Percentiles rank a stretch among this genome's conserved stretches.
Conservation (phyloP, 2,113 vertebrate species). For the Coturnix japonica region DNA sequence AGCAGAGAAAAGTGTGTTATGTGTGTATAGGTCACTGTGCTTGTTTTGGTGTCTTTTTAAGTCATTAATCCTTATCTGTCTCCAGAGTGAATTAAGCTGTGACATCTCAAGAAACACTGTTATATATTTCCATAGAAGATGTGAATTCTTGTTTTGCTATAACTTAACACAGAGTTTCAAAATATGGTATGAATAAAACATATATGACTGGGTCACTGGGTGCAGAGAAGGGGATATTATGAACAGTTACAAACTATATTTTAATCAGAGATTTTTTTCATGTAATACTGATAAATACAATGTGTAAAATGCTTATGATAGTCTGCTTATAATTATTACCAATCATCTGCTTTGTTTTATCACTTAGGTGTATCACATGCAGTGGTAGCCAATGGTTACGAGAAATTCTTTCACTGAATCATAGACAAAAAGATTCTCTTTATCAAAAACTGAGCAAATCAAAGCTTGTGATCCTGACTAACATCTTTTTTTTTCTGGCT, state of each 20-base stretch:
- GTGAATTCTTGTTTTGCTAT: background rate
- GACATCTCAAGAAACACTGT: background rate
- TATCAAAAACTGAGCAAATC: background rate
- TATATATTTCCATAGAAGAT: background rate
- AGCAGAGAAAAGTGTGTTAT: background rate
- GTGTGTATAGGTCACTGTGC: background rate
- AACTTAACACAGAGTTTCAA: background rate
- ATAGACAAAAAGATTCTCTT: background rate
- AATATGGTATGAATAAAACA: background rate
- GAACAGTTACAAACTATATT: background rate
- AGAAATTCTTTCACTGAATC: fast-evolving
- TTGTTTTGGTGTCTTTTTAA: background rate
- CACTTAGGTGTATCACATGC: background rate
- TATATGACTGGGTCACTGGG: background rate
- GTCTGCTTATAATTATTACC: background rate
- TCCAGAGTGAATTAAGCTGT: background rate
- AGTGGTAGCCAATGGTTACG: fast-evolving
- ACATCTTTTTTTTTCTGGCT: background rate
- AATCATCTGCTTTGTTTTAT: background rate
- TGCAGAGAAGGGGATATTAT: background rate
- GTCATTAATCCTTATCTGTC: background rate
- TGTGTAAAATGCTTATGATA: background rate
- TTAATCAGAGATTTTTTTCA: background rate
- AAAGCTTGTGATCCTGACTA: background rate
- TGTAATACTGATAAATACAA: background rate